These are phyloP conservation scores for Oedothorax gibbosus DNA, from an alignment of 1,140 invertebrate species.

Conservation along the genomic window DNA sequence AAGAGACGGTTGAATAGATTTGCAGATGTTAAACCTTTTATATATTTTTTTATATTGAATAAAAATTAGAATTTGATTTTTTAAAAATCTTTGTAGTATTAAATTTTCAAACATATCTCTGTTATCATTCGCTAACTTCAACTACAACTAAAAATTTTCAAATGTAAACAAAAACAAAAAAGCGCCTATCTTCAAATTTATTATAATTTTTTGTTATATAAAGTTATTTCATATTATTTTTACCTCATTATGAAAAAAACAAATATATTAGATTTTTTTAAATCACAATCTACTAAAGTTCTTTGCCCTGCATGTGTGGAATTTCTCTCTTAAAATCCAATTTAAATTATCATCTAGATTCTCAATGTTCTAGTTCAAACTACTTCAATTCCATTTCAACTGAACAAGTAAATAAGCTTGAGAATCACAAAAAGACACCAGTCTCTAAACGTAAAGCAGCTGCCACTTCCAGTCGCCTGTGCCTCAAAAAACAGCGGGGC, in stretches of 20 bases:
- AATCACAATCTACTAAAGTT: background rate
- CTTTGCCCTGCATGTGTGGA: slow-evolving; percentile 43
- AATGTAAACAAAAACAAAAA: too few species aligned
- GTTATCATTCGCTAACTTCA: too few species aligned
- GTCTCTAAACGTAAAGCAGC: background rate
- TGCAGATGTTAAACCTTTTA: too few species aligned
- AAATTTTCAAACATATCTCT: too few species aligned
- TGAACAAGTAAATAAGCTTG: background rate
- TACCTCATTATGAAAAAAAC: slow-evolving; percentile 28
- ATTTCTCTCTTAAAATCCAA: slow-evolving; percentile 26
- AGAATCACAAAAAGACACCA: background rate
- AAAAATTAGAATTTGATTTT: too few species aligned
- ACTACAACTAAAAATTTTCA: too few species aligned
- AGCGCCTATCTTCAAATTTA: too few species aligned
- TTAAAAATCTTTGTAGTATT: too few species aligned
- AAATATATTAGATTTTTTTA: slow-evolving; percentile 42
- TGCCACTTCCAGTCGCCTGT: background rate
- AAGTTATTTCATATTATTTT: background rate
- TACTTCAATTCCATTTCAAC: background rate
- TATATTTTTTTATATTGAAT: too few species aligned
- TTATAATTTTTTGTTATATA: too few species aligned
- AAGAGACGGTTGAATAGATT: too few species aligned
- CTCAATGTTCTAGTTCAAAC: slow-evolving; percentile 9
- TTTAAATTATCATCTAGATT: slow-evolving; percentile 49
- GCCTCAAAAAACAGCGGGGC: background rate